Conservation (phyloP, 2,797 vertebrate species). For the Manis javanica region DNA sequence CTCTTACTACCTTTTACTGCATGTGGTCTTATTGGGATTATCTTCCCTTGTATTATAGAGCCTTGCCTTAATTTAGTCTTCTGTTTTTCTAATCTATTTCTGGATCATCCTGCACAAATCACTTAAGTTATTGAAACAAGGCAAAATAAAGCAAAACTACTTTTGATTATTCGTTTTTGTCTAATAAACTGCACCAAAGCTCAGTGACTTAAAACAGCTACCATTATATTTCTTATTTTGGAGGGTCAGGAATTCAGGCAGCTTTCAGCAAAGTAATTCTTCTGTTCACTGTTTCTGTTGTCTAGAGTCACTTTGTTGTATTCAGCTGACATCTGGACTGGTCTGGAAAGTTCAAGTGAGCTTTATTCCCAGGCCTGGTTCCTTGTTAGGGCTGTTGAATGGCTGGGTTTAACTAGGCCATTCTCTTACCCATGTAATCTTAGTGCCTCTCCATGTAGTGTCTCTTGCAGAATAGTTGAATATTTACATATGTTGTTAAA, state of each 20-base stretch:
- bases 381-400: not conserved
- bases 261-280: not conserved
- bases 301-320: not conserved
- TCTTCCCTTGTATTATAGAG: not conserved
- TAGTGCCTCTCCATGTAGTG: not conserved
- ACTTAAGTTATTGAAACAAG: not conserved
- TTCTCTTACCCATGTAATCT: not conserved
- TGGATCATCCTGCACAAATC: not conserved
- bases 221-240: not conserved
- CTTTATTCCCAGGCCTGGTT: not conserved
- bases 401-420: fast-evolving
- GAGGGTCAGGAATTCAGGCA: not conserved
- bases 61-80: not conserved
- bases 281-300: not conserved
- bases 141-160: not conserved
- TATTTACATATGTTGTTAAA: not conserved
- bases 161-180: not conserved
- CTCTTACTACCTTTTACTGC: not conserved
- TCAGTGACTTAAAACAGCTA: not conserved
- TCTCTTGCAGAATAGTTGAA: not conserved
- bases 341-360: not conserved
- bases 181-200: not conserved
- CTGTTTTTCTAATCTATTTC: not conserved
- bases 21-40: not conserved
- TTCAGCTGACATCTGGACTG: not conserved